A percentile compares a stretch with the other conserved stretches of the same genome.
Evolutionary conservation across 1,140 invertebrate genomes (phyloP).

Genomic region (Mesaphorura yosii): DNA sequence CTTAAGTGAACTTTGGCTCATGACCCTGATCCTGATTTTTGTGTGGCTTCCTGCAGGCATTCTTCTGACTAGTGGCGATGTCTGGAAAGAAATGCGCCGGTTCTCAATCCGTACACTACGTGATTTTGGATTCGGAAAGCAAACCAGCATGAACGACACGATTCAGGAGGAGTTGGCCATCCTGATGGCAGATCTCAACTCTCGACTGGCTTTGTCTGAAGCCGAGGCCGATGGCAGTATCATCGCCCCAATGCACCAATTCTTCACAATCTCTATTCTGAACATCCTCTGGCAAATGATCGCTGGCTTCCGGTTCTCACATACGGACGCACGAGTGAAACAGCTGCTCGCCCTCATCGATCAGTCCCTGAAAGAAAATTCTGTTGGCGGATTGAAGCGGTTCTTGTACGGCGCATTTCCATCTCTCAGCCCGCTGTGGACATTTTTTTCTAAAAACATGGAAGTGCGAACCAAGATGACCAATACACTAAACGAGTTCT

Average conservation of each 20-base stretch:
- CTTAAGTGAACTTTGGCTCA: not conserved
- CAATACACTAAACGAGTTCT: not conserved
- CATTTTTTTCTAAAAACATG: constrained; percentile 18
- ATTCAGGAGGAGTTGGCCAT: constrained; percentile 37
- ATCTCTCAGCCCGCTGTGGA: constrained; percentile 23
- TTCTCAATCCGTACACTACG: constrained; percentile 9
- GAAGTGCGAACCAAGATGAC: not conserved
- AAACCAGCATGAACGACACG: constrained; percentile 10
- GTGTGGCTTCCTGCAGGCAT: not conserved
- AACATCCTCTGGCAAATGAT: constrained; percentile 18
- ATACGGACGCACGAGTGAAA: constrained; percentile 11
- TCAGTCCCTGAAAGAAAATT: not conserved
- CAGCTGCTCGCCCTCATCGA: constrained; percentile 14
- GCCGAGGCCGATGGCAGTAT: too few relatives aligned
- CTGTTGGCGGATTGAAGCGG: constrained; percentile 3
- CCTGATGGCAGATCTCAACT: not conserved
- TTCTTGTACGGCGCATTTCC: constrained; percentile 22
- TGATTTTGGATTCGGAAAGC: constrained; percentile 23
- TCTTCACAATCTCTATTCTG: constrained; percentile 15
- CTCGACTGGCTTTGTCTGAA: too few relatives aligned
- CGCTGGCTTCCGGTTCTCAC: constrained; percentile 4
- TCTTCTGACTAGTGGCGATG: constrained; percentile 12
- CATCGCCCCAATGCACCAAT: constrained; percentile 1
- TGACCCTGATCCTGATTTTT: not conserved
- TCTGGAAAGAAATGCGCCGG: constrained; percentile 16